Evolutionary conservation across 2,888 invertebrate genomes (phyloP), one percentile per base, ranked within the genome.

Genomic region (Galeruca laticollis): DNA sequence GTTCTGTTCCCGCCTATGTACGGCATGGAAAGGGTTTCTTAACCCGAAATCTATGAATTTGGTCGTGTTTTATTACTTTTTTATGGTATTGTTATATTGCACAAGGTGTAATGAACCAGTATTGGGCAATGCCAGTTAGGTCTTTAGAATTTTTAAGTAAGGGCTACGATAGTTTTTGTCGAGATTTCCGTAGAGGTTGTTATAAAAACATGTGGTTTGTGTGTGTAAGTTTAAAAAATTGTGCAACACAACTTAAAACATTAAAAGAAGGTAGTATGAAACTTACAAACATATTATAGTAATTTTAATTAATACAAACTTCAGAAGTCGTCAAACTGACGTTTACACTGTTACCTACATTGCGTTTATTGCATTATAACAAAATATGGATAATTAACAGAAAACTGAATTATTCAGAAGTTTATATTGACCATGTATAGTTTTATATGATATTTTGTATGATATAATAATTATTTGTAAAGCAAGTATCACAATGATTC

Each of bases 41-140:
- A 61, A 64, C 57, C 52, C 52, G 59, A 57, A 65, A 64, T 51
- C 40, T 47, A 61, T 57, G 62, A 68, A 49, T 52, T 60, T 69
- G 62, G 11, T 33, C 56, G 56, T 57, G 13, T 57, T 57, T 57
- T 57, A 57, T 57, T 57, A 57, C 56, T 70, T 70, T 71, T 73
- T 73, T 75, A 75, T 75, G 63, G 57, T 69, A 69, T 71, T 64
- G 69, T 69, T 63, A 65, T 65, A 68, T 69, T 75, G 70, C 68
- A 62, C 66, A 70, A 71, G 74, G 71, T 72, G 74, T 68, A 72
- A 72, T 69, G 71, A 26, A 73, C 74, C 72, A 72, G 69, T 56
- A 61, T 61, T 21, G 54, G 60, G 60, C 43, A 67, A 57, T 59
- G 63, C 18, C 62, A 60, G 40, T 35, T 40, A 65, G 68, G 65